Evolutionary conservation across 2,888 invertebrate species (phyloP).

Genomic region (Scelioninae gen. 1): DNA sequence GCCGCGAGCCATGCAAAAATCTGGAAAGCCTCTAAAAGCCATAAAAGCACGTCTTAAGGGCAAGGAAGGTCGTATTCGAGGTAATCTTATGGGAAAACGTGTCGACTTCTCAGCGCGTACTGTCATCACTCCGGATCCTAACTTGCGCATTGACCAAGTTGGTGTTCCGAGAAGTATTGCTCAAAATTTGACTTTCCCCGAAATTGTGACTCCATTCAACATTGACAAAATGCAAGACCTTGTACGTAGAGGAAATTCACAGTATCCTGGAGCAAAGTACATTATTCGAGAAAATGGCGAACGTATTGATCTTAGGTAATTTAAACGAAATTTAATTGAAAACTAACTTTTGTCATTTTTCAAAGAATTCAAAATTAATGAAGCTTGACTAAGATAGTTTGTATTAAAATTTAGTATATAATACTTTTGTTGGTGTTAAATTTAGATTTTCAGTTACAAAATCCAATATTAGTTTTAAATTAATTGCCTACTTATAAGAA

Average conservation of each 20-base stretch:
- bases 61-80: conserved; percentile 99
- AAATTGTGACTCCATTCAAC: conserved; percentile 99
- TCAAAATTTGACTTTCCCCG: conserved; percentile 99
- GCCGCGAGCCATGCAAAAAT: conserved; percentile 99
- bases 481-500: no score
- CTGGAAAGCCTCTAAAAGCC: conserved; percentile 98
- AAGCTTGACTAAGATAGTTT: no score
- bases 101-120: conserved; percentile 99
- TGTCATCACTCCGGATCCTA: conserved; percentile 98
- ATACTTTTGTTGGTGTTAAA: no score
- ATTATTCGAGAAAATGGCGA: conserved; percentile 99
- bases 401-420: no score
- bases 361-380: no score
- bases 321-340: no score
- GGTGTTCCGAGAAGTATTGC: conserved; percentile 99
- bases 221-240: conserved; percentile 97
- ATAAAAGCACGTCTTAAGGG: conserved; percentile 98
- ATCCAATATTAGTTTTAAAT: no score
- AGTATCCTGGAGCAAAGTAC: conserved; percentile 99
- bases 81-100: conserved; percentile 99
- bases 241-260: conserved; percentile 97
- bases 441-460: no score
- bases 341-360: no score
- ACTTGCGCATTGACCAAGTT: conserved; percentile 97
- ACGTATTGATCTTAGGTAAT: conserved; percentile 92